Evolutionary conservation across 1,140 invertebrate species (phyloP).

Genomic region (Anagrus nilaparvatae): DNA sequence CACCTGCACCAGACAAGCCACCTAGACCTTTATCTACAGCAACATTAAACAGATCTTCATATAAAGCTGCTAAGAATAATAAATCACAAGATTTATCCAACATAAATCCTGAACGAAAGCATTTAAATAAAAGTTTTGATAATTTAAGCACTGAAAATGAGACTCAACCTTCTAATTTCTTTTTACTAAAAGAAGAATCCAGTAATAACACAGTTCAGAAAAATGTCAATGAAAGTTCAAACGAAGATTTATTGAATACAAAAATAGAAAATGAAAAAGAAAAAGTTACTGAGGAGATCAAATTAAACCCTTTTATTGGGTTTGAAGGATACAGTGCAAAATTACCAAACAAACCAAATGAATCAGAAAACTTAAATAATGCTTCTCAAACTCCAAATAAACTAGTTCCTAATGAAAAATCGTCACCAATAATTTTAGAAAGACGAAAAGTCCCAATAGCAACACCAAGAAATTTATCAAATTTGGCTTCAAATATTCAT

Average conservation of each 20-base stretch:
- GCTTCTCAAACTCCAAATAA: slow-evolving; percentile 22
- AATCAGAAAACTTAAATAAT: slow-evolving; percentile 19
- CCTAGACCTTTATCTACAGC: slow-evolving; percentile 40
- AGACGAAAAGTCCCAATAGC: slow-evolving; percentile 40
- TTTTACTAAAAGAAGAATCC: no score
- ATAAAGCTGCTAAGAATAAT: slow-evolving; percentile 31
- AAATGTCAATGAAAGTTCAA: no score
- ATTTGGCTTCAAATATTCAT: slow-evolving; percentile 16
- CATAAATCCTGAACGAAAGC: no score
- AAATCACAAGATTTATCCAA: no score
- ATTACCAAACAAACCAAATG: slow-evolving; percentile 18
- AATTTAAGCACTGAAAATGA: no score
- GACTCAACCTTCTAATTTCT: no score
- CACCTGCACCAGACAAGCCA: slow-evolving; percentile 48
- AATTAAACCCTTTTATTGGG: slow-evolving; percentile 17
- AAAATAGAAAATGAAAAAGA: no score
- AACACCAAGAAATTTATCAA: slow-evolving; percentile 43
- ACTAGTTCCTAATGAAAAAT: slow-evolving; percentile 29
- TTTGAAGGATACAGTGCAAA: slow-evolving; percentile 21
- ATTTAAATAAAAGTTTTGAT: no score
- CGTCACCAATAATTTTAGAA: slow-evolving; percentile 29
- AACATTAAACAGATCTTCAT: slow-evolving; percentile 31
- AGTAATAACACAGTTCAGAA: no score
- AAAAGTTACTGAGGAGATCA: no score
- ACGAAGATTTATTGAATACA: neutral